Evolutionary conservation across 1,140 invertebrate species (phyloP).

Genomic region (Yoshiicerus persimilis): DNA sequence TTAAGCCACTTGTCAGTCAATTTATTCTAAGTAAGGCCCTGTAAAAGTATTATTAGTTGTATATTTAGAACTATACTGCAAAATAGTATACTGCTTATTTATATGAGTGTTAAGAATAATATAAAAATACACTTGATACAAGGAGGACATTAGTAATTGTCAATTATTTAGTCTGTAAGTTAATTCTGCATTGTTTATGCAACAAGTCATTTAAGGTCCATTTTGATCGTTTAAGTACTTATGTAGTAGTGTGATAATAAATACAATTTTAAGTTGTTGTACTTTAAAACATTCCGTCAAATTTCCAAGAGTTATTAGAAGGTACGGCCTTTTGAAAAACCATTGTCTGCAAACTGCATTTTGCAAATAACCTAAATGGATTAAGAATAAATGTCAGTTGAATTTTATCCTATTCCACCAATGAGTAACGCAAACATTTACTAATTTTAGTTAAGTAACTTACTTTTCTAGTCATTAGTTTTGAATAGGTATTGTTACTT

Average conservation of each 20-base stretch:
- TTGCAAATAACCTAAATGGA: background rate
- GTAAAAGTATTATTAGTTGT: background rate
- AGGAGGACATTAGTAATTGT: no score
- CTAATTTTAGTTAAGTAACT: background rate
- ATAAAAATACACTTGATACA: no score
- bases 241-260: no score
- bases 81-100: no score
- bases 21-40: background rate
- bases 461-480: background rate
- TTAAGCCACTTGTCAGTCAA: background rate
- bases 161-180: no score
- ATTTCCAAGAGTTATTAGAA: background rate
- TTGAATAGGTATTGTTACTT: background rate
- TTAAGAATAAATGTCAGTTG: background rate
- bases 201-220: background rate
- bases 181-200: no score
- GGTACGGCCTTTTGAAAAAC: background rate
- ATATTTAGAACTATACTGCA: background rate
- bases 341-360: background rate
- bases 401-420: no score
- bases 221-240: no score
- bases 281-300: background rate
- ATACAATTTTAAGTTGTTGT: background rate
- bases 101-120: no score
- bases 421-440: no score